Evolutionary conservation across 2,797 vertebrate species (phyloP).

Genomic region (Syndactyla subalaris): DNA sequence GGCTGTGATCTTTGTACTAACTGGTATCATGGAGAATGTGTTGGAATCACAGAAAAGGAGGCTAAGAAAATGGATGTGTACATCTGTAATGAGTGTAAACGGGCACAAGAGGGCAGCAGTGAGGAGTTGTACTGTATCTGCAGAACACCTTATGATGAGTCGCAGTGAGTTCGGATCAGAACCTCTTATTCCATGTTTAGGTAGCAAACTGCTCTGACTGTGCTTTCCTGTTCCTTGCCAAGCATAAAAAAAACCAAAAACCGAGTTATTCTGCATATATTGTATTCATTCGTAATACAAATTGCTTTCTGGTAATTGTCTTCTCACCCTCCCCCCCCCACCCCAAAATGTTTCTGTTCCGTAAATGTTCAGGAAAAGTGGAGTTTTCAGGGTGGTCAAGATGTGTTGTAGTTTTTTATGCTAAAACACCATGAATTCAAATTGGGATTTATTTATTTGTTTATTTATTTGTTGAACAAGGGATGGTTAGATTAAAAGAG

Average conservation of each 20-base stretch:
- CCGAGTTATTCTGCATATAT: slow-evolving; percentile 62
- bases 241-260: slow-evolving; percentile 34
- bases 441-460: neutral
- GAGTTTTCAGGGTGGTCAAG: slow-evolving; percentile 53
- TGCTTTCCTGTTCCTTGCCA: slow-evolving; percentile 78
- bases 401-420: neutral
- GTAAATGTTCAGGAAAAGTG: slow-evolving; percentile 69
- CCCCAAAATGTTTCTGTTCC: slow-evolving; percentile 61
- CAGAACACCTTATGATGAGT: slow-evolving; percentile 98
- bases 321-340: slow-evolving; percentile 13
- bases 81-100: slow-evolving; percentile 97
- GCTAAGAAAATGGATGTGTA: slow-evolving; percentile 99
- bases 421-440: slow-evolving; percentile 2
- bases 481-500: slow-evolving; percentile 6
- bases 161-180: slow-evolving; percentile 89
- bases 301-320: slow-evolving; percentile 68
- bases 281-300: slow-evolving; percentile 67
- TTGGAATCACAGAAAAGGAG: slow-evolving; percentile 99
- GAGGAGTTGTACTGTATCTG: slow-evolving; percentile 99
- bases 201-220: slow-evolving; percentile 81
- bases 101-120: slow-evolving; percentile 94
- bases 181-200: slow-evolving; percentile 82
- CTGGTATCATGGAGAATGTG: slow-evolving; percentile 99
- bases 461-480: neutral
- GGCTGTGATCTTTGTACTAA: slow-evolving; percentile 98